Evolutionary conservation across 2,113 vertebrate species (phyloP).

Genomic region (Gallinago media): DNA sequence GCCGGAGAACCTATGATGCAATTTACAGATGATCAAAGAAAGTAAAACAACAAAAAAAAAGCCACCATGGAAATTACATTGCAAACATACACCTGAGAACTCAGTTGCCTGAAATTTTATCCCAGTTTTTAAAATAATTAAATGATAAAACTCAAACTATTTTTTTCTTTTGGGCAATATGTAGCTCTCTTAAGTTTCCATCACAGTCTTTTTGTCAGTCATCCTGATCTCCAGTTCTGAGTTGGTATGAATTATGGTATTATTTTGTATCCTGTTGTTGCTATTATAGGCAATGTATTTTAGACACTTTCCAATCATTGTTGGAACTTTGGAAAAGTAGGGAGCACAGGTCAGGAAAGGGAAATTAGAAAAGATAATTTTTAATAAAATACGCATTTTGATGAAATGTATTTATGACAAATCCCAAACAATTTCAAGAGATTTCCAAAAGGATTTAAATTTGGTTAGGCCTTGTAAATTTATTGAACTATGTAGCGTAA

Average conservation of each 20-base stretch:
- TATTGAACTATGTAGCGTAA: background rate
- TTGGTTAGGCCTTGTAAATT: background rate
- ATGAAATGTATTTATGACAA: background rate
- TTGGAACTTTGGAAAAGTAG: background rate
- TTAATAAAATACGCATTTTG: background rate
- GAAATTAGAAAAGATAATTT: background rate
- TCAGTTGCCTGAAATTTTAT: background rate
- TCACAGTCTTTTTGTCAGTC: background rate
- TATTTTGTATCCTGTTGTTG: background rate
- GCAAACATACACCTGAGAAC: background rate
- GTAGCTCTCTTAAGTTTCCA: background rate
- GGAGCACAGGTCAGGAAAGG: background rate
- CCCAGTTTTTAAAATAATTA: background rate
- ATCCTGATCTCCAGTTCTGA: background rate
- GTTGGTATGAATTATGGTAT: background rate
- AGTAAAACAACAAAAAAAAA: background rate
- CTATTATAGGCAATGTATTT: background rate
- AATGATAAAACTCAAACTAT: accelerated
- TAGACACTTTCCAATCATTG: background rate
- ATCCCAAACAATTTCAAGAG: background rate
- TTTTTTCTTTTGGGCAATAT: background rate
- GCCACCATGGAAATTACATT: background rate
- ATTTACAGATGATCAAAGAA: background rate
- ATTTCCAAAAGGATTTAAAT: background rate
- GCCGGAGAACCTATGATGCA: background rate